Conservation (phyloP, 2,888 invertebrate species). For the Frankliniella fusca region DNA sequence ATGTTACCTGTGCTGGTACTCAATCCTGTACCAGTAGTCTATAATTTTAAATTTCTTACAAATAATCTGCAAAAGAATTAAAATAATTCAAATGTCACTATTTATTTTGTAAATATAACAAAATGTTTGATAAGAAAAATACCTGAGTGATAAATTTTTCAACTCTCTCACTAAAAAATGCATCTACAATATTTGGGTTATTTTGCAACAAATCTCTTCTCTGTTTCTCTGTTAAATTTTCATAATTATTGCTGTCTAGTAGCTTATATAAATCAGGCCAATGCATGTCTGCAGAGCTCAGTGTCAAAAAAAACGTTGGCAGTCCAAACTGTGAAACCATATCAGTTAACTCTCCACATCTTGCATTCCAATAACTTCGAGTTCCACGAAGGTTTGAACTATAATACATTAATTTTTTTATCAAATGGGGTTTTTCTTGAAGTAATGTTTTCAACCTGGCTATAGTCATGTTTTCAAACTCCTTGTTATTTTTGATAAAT, state of each 20-base stretch:
- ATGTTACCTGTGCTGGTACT: too few species aligned
- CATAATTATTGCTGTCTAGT: neutral
- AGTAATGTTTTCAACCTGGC: conserved; percentile 28
- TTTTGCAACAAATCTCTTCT: neutral
- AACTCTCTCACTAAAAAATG: neutral
- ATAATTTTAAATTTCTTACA: too few species aligned
- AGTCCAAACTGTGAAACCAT: conserved; percentile 36
- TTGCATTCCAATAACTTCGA: conserved; percentile 32
- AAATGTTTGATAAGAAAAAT: too few species aligned
- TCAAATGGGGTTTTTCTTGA: conserved; percentile 26
- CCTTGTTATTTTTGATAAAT: neutral
- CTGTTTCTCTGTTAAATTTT: neutral
- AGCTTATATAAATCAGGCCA: conserved; percentile 33
- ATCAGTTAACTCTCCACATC: conserved; percentile 32
- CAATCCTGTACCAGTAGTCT: too few species aligned
- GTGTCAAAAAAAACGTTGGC: conserved; percentile 36
- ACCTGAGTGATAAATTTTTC: neutral
- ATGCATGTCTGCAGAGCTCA: conserved; percentile 37
- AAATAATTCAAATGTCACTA: neutral
- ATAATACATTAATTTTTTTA: conserved; percentile 34
- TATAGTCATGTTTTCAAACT: neutral
- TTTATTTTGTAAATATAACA: conserved; percentile 31
- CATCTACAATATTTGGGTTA: neutral
- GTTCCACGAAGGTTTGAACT: conserved; percentile 33
- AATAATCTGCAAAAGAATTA: neutral